Base-by-base conservation (phyloP, 2,113 vertebrate species). In the Puntigrus tetrazona region DNA sequence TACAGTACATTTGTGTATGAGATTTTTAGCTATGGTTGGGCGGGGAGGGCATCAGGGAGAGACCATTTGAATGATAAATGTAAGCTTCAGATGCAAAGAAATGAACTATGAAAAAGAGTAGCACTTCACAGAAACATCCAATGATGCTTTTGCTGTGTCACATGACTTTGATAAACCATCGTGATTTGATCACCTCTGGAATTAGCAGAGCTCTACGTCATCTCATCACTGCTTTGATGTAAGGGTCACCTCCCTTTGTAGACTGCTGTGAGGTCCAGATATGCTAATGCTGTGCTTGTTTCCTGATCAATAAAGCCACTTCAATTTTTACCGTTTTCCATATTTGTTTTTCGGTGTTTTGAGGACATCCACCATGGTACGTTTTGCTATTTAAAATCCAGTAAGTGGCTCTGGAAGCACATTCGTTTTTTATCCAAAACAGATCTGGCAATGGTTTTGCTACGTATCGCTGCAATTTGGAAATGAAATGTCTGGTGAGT, bases 271-370 rank as follows among this genome's bases (percentile, higher is more conserved):
- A 86, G 85, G 77, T 88, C 82, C 84, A 84, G 77, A 86, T 83
- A 86, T 88, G 87, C 84, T 88, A 88, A 79, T 88, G 87, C 85
- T 88, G 87, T 88, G 87, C 87, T 86, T 86, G 87, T 88, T 88
- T 88, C 87, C 83, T 88, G 85, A 88, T 86, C 87, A 88, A 86
- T 88, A 86, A 88, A 88, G 80, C 72, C 83, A 83, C 85, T 86
- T 84, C 83, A 69, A 81, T 88, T 88, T 86, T 63, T 88, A 88
- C 16, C 16, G 69, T 45, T 36, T 45, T 75, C 29, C 43, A 47
- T 36, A 50, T 29, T 73, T 70, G 11, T 82, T 55, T 13, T 25
- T 61, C 55, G 63, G 3, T 70, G 63, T 67, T 9, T 70, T 55
- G 5, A 82, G 20, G 20, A 69, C 22, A 50, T 57, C 5, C 52